These are phyloP conservation scores for Achroia grisella DNA, from an alignment of 1,140 invertebrate species.

Conservation along the genomic window DNA sequence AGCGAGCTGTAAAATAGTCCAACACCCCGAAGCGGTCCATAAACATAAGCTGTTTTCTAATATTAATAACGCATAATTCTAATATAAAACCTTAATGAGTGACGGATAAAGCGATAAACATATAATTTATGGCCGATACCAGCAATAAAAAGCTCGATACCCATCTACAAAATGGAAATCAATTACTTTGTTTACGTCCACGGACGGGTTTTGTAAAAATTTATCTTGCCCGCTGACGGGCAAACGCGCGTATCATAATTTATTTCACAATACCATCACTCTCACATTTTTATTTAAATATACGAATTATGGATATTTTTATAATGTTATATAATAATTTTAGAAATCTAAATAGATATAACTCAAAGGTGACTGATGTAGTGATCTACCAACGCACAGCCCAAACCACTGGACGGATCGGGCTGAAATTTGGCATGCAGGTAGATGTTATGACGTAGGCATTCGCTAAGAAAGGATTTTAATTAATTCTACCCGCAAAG, in stretches of 20 bases:
- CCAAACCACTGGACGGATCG: too few species aligned
- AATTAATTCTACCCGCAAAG: too few species aligned
- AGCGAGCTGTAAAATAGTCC: slow-evolving; percentile 13
- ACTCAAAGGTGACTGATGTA: too few species aligned
- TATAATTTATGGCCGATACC: slow-evolving; percentile 34
- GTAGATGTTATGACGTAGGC: too few species aligned
- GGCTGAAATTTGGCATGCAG: too few species aligned
- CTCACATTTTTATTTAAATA: too few species aligned
- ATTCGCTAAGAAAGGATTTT: too few species aligned
- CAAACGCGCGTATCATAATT: slow-evolving; percentile 1
- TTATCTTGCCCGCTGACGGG: slow-evolving; percentile 2
- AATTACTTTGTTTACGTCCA: slow-evolving; percentile 30
- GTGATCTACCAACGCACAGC: too few species aligned
- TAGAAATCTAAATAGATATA: too few species aligned
- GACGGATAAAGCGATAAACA: slow-evolving; percentile 60
- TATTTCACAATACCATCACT: slow-evolving; percentile 3
- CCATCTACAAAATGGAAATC: slow-evolving; percentile 27
- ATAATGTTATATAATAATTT: too few species aligned
- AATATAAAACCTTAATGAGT: slow-evolving; percentile 63
- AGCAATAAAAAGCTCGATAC: slow-evolving; percentile 35
- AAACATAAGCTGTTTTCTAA: slow-evolving; percentile 53
- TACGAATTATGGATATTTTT: too few species aligned
- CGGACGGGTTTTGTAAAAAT: background rate
- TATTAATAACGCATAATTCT: slow-evolving; percentile 61
- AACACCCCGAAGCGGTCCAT: slow-evolving; percentile 23